Evolutionary conservation across 1,140 invertebrate genomes (phyloP), one percentile per base, ranked within the genome.

Genomic region (Zaprionus inermis): DNA sequence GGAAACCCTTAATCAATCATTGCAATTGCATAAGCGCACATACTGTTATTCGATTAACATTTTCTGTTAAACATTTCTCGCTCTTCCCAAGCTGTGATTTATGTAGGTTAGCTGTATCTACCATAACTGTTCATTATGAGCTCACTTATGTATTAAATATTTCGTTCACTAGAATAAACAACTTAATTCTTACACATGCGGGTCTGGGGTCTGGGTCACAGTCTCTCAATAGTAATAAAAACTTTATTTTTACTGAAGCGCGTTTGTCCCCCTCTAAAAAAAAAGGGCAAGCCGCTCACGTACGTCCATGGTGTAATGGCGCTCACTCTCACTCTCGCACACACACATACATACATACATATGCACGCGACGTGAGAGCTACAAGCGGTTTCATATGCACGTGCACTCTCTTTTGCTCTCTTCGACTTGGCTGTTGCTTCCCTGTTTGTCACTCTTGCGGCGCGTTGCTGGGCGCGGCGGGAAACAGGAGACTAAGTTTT

Each of bases 391-490:
- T 32, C n/a, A 51, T 41, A 73, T 46, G 63, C 75, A 68, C 63
- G 65, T 63, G 71, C 41, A 61, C 67, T 66, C 58, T 72, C 57
- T 66, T 64, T 38, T 32, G 20, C 72, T 79, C 83, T 79, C 72
- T 69, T 81, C 72, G 72, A 41, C 44, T 59, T 79, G 83, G 67
- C 79, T 86, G 82, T 86, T 86, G 82, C 82, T 86, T 86, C 61
- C 72, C 84, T 70, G 79, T 44, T 9, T 24, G 44, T 18, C 20
- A 44, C n/a, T 68, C 72, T 82, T 71, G 36, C 58, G 51, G 55
- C 59, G 72, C 65, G 49, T 61, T 60, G 68, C 63, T 88, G 83
- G 83, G 83, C 75, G 83, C 79, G 83, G 83, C 81, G 81, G 81
- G 81, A 83, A 79, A 69, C 76, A 84, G 81, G 81, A 79, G 76